These are phyloP conservation scores for Neoarius graeffei DNA, from an alignment of 2,113 vertebrate genomes.

Conservation along the genomic window DNA sequence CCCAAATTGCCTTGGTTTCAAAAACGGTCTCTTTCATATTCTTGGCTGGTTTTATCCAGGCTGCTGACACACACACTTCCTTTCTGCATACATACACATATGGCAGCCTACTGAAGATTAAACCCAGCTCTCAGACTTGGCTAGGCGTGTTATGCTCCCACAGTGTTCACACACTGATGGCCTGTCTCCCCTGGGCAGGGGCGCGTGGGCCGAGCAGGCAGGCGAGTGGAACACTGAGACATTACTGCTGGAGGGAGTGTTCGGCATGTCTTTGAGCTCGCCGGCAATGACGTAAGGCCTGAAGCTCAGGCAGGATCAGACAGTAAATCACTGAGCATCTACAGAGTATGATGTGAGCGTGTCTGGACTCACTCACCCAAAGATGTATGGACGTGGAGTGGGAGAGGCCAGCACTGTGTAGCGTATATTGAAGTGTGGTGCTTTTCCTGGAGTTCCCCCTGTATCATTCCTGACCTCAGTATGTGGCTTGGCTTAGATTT, in stretches of 20 bases:
- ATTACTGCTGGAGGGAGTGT: constrained; percentile 48
- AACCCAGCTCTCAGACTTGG: constrained; percentile 38
- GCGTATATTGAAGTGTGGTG: constrained; percentile 23
- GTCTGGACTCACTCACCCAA: constrained; percentile 41
- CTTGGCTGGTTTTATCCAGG: constrained; percentile 9
- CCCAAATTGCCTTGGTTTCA: not conserved
- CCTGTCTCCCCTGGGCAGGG: constrained; percentile 35
- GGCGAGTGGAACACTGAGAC: constrained; percentile 47
- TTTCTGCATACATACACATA: constrained; percentile 19
- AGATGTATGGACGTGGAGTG: not conserved
- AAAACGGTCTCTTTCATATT: constrained; percentile 16
- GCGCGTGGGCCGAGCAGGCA: constrained; percentile 19
- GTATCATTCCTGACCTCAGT: constrained; percentile 26
- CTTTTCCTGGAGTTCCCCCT: constrained; percentile 53
- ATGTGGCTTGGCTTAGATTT: constrained; percentile 8
- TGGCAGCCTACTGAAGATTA: constrained; percentile 24
- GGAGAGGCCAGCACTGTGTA: not conserved
- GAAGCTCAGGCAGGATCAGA: constrained; percentile 63
- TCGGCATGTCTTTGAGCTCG: constrained; percentile 37
- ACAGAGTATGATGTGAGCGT: constrained; percentile 18
- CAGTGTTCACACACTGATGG: constrained; percentile 34
- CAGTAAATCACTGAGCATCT: constrained; percentile 65
- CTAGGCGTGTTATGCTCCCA: constrained; percentile 35
- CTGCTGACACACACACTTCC: constrained; percentile 8
- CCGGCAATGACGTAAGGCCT: constrained; percentile 56